Percentiles rank a stretch among this genome's conserved stretches.
phyloP scores from a whole-genome alignment of 2,888 invertebrate genomes.

The Ochlodes sylvanus region DNA sequence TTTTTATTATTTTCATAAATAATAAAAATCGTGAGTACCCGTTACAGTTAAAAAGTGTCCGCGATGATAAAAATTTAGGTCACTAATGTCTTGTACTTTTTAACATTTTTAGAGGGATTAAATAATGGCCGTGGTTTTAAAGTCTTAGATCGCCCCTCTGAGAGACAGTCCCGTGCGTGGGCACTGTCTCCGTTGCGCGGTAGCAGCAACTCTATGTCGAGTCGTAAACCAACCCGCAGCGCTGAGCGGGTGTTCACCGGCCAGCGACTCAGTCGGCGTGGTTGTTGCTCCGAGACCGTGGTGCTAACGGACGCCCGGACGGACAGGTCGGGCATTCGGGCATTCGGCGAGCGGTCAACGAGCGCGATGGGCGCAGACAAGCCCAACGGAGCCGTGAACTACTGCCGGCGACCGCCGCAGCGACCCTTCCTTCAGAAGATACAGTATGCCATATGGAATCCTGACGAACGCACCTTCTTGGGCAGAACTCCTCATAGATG shows the following conservation, averaged over 20 bases:
- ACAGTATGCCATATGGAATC: conserved; percentile 84
- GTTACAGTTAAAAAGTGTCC: too few relatives aligned
- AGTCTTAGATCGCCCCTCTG: too few relatives aligned
- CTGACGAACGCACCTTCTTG: conserved; percentile 85
- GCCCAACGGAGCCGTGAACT: conserved; percentile 71
- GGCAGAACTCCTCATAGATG: conserved; percentile 87
- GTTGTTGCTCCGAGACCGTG: background rate
- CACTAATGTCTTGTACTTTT: too few relatives aligned
- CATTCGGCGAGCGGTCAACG: conserved; percentile 42
- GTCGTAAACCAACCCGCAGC: background rate
- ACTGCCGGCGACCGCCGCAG: conserved; percentile 70
- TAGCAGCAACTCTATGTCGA: background rate
- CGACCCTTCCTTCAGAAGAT: conserved; percentile 69
- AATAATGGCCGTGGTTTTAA: too few relatives aligned
- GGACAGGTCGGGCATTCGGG: conserved; percentile 8
- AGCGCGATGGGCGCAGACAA: conserved; percentile 75
- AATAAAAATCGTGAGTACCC: too few relatives aligned
- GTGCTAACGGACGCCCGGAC: background rate
- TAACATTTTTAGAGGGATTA: too few relatives aligned
- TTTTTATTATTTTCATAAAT: too few relatives aligned
- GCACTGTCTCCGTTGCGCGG: background rate
- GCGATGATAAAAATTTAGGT: too few relatives aligned
- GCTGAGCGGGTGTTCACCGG: background rate
- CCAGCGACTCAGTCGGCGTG: background rate
- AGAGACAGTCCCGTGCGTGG: conserved; percentile 5